Percentiles rank a stretch among this genome's conserved stretches.
Evolutionary conservation across 2,113 vertebrate genomes (phyloP).

Genomic region (Bufo bufo): DNA sequence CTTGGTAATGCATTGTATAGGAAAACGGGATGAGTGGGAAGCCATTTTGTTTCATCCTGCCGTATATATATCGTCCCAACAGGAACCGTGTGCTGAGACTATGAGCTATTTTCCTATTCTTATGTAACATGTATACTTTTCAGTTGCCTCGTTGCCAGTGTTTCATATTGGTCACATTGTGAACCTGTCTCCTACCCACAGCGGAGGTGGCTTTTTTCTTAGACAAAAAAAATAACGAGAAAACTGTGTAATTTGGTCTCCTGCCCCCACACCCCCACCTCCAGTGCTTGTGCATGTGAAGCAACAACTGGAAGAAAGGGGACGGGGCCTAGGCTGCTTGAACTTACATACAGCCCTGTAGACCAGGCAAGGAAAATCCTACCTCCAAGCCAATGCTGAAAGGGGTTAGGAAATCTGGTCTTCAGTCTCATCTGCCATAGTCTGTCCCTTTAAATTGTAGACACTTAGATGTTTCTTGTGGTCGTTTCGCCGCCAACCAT

Average conservation of each 20-base stretch:
- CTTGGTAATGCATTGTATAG: constrained; percentile 36
- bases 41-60: constrained; percentile 23
- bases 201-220: not conserved
- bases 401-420: not conserved
- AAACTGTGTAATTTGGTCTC: not conserved
- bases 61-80: not conserved
- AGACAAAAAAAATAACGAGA: not conserved
- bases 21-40: constrained; percentile 1
- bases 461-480: not conserved
- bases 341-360: not conserved
- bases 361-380: not conserved
- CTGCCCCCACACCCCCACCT: not conserved
- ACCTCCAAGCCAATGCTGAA: not conserved
- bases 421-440: not conserved
- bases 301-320: not conserved
- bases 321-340: not conserved
- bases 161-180: not conserved
- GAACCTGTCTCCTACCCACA: not conserved
- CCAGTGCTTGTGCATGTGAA: not conserved
- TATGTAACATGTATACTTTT: constrained; percentile 7
- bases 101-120: not conserved
- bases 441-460: not conserved
- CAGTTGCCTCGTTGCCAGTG: not conserved
- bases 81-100: not conserved
- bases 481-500: not conserved